These are phyloP conservation scores for mouse (Mus musculus) DNA, from an alignment of 2,113 vertebrate genomes.

Conservation along the genomic window GRCm39 chr14:75977001-75977500, in stretches of 20 bases:
- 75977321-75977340: background rate
- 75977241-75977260: background rate
- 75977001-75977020: conserved; percentile 97
- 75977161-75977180: background rate
- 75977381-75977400: background rate
- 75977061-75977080: conserved; percentile 94
- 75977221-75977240: background rate
- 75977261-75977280: background rate
- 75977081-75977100: conserved; percentile 59
- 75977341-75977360: background rate
- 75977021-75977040: conserved; percentile 96
- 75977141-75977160: conserved; percentile 25
- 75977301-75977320: background rate
- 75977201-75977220: background rate
- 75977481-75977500: background rate
- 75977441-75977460: background rate
- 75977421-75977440: conserved; percentile 27
- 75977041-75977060: conserved; percentile 97
- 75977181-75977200: background rate
- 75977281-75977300: background rate
- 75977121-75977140: conserved; percentile 21
- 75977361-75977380: background rate
- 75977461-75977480: background rate
- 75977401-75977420: background rate
- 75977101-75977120: conserved; percentile 39